Percentiles rank a stretch among this genome's conserved stretches.
Conservation (phyloP, 1,140 invertebrate species). For the Drosophila simulans region DNA sequence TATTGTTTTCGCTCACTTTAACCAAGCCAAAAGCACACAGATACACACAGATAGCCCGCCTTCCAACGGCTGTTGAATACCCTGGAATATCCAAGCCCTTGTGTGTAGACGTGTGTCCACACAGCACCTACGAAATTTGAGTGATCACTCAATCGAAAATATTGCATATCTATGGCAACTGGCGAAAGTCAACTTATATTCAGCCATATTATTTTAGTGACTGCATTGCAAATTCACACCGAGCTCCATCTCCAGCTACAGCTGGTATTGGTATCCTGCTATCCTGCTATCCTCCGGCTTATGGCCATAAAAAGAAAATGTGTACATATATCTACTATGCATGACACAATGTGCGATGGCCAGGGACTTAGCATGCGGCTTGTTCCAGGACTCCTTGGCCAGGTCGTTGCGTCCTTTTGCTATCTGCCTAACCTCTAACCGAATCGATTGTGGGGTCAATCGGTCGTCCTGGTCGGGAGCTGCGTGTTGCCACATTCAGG, state of each 20-base stretch:
- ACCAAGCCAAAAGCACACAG: conserved; percentile 15
- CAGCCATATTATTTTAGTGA: not conserved
- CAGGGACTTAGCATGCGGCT: not conserved
- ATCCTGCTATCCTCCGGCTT: conserved; percentile 11
- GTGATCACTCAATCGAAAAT: conserved; percentile 1
- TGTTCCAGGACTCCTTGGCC: not conserved
- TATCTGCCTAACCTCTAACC: not conserved
- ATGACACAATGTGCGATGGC: conserved; percentile 2
- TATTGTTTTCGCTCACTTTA: conserved; percentile 66
- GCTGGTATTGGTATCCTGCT: conserved; percentile 7
- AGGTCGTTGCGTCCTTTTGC: not conserved
- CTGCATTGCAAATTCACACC: conserved; percentile 1
- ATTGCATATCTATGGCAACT: conserved; percentile 10
- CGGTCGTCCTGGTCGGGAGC: not conserved
- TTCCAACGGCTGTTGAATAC: conserved; percentile 3
- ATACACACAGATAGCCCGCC: conserved; percentile 6
- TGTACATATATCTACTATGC: conserved; percentile 23
- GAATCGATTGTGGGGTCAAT: conserved; percentile 32
- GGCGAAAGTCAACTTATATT: not conserved
- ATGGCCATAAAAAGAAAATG: conserved; percentile 53
- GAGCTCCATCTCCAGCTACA: not conserved
- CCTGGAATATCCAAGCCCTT: not conserved
- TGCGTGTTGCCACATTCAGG: conserved; percentile 12
- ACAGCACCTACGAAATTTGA: not conserved
- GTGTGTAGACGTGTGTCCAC: not conserved